Percentiles rank a stretch among this genome's conserved stretches.
These are phyloP conservation scores for Andrena chrysosceles DNA, from an alignment of 2,888 invertebrate genomes.

Conservation along the genomic window DNA sequence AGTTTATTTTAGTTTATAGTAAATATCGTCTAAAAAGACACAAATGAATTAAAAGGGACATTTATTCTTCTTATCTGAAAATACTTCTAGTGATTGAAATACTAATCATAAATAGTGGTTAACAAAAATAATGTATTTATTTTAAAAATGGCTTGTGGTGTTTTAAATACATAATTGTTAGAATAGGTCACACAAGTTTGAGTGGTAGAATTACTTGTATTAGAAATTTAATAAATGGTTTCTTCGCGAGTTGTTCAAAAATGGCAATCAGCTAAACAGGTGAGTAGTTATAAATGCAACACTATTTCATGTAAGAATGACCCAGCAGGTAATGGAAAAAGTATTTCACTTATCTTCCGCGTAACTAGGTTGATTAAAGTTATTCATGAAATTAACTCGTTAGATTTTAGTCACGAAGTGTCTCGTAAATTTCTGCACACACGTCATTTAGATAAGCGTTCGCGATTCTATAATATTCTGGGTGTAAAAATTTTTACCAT, in stretches of 20 bases:
- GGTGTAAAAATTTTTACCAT: background rate
- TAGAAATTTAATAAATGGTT: background rate
- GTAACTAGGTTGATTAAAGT: constrained; percentile 43
- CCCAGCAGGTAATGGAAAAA: constrained; percentile 33
- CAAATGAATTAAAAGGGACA: background rate
- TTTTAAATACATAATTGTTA: too few relatives aligned
- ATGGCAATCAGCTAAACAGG: background rate
- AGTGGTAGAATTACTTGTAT: background rate
- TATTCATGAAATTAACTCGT: constrained; percentile 50
- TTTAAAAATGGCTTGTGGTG: too few relatives aligned
- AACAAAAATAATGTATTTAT: too few relatives aligned
- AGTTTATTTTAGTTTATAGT: background rate
- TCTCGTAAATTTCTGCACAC: constrained; percentile 15
- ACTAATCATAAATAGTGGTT: too few relatives aligned
- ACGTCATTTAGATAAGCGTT: background rate
- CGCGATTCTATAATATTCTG: background rate
- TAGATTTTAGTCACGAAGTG: constrained; percentile 43
- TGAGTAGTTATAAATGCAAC: background rate
- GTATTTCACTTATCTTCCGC: constrained; percentile 16
- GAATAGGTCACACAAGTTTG: background rate
- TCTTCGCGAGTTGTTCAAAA: background rate
- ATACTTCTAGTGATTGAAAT: too few relatives aligned
- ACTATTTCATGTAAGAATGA: background rate
- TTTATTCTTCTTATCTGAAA: background rate
- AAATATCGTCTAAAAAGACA: too few relatives aligned